Base-by-base conservation (phyloP, 2,888 invertebrate species). In the Hemicrepidius hirtus region DNA sequence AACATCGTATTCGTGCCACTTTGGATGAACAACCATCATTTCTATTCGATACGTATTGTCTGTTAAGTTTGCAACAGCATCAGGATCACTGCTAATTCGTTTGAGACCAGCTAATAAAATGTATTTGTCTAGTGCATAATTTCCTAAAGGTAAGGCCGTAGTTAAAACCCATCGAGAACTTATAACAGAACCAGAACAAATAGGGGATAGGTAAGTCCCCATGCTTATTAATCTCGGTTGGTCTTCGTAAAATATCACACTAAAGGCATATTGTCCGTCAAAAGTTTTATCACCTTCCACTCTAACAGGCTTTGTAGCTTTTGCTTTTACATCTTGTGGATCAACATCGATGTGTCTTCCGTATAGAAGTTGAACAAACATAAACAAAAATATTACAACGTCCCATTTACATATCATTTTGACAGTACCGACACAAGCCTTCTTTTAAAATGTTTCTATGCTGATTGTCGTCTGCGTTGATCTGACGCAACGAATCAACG, bases 81-180 rank as follows among this genome's bases (percentile, higher is more conserved):
- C 37, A 10, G 37, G 18, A 12, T 12, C 1, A 1, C n/a, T 10
- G 20, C 0, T 1, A 6, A 57, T 37, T 12, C 0, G 1, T 16
- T 12, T 13, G 5, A 21, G 3, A 13, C 57, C 57, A 32, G 55
- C 57, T 4, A 57, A 12, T 32, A 66, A 44, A 10, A 5, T 12
- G 5, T 55, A 24, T 3, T 41, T 5, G 9, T 28, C 7, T 12
- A 66, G 1, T 35, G 28, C n/a, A 13, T 44, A 66, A 3, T 12
- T n/a, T 7, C 55, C 66, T 18, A 66, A 57, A 18, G 66, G 66
- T 20, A 9, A 5, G 24, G 53, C 66, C 2, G 66, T 66, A 12
- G 57, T 66, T 32, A 66, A 28, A 24, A 66, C n/a, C 66, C 66
- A 66, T 13, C 57, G 55, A 9, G n/a, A 6, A 44, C 28, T 66